phyloP scores from a whole-genome alignment of 23 tunicate species.

The Oikopleura dioica region DNA sequence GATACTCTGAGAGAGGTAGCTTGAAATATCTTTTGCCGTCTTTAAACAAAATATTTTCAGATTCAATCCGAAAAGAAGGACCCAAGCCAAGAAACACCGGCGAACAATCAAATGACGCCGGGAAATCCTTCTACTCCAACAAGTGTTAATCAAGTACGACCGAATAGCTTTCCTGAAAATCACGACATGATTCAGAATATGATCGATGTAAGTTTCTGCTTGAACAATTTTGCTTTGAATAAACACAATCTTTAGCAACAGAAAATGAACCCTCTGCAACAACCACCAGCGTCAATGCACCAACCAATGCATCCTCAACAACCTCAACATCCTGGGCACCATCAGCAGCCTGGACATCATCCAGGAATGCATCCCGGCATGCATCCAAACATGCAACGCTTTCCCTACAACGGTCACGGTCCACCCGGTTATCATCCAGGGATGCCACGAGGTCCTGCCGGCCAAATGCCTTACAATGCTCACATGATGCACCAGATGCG shows the following conservation, averaged over 20 bases:
- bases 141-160: no score
- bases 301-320: no score
- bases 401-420: not conserved
- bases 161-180: no score
- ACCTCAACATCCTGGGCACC: no score
- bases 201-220: no score
- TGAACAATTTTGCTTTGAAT: not conserved
- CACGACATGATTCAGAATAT: no score
- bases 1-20: not conserved
- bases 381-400: not conserved
- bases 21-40: not conserved
- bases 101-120: not conserved
- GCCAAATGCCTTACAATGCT: not conserved
- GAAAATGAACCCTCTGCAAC: no score
- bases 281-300: no score
- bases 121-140: not conserved
- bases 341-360: no score
- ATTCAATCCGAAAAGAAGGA: slow-evolving; percentile 3
- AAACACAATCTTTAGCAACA: no score
- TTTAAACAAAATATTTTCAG: not conserved
- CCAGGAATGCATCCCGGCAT: slow-evolving; percentile 5
- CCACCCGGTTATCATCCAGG: slow-evolving; percentile 9
- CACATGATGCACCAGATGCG: no score
- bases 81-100: not conserved
- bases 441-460: not conserved